Evolutionary conservation across 2,797 vertebrate genomes (phyloP), one percentile per base, ranked within the genome.

Genomic region (Myotis vivesi): DNA sequence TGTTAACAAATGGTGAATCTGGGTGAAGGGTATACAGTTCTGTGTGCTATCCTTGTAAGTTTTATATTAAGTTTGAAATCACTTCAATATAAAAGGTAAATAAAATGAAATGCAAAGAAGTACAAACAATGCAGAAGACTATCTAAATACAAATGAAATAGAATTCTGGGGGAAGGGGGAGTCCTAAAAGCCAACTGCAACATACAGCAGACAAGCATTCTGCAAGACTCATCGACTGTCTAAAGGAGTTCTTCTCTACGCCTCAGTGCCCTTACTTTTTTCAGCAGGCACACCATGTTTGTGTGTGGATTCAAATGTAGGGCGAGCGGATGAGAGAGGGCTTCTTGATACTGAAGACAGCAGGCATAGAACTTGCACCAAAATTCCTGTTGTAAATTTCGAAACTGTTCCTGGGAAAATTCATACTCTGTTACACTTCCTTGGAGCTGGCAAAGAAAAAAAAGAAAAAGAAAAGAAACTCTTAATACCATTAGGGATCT

Each of bases 301-400:
- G 98, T 99, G 96, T 98, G 97, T 0, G 98, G 98, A 94, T 98
- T 99, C 93, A 99, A 97, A 2, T 98, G 99, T 36, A 99, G 98
- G 3, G 99, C 99, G 44, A 99, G 98, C 0, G 99, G 99, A 0
- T 98, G 97, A 0, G 99, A 99, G 92, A 99, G 98, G 0, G 98
- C 99, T 97, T 99, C 99, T 96, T 99, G 99, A 95, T 99, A 99
- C 97, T 99, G 99, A 44, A 99, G 98, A 94, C 99, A 99, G 96
- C 99, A 99, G 92, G 99, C 99, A 2, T 99, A 99, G 95, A 99
- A 99, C 97, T 99, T 99, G 93, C 99, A 99, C 99, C 99, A 99
- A 98, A 99, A 99, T 96, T 99, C 99, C 96, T 99, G 98, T 95
- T 99, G 99, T 79, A 99, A 98, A 97, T 99, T 99, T 11, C 99